Conservation (phyloP, 2,888 invertebrate species). For the Athetis lepigone region DNA sequence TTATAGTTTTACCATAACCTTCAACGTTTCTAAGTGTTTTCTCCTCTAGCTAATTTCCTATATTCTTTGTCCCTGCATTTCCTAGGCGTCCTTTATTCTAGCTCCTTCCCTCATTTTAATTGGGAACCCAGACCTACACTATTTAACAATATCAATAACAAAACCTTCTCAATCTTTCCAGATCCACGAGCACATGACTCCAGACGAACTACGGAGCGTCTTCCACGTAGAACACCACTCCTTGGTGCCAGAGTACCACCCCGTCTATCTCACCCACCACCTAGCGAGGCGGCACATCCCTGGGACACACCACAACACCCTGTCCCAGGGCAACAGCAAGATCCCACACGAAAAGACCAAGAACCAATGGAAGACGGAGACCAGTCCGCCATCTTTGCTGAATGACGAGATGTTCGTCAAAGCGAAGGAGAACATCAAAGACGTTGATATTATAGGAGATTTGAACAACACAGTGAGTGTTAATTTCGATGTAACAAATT, state of each 20-base stretch:
- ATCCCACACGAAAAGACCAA: conserved; percentile 83
- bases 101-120: no score
- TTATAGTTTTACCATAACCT: no score
- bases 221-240: conserved; percentile 96
- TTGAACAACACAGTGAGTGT: conserved; percentile 85
- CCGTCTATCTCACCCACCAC: conserved; percentile 94
- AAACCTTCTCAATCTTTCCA: conserved; percentile 88
- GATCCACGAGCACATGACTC: conserved; percentile 97
- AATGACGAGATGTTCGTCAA: conserved; percentile 87
- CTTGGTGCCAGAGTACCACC: conserved; percentile 96
- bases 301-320: conserved; percentile 76
- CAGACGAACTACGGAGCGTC: conserved; percentile 94
- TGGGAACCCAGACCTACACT: no score
- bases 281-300: conserved; percentile 83
- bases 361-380: conserved; percentile 74
- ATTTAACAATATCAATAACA: conserved; percentile 17
- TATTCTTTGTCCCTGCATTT: no score
- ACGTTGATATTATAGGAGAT: conserved; percentile 84
- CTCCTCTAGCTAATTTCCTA: no score
- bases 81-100: no score
- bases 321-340: conserved; percentile 73
- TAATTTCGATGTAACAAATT: conserved; percentile 81
- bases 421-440: conserved; percentile 81
- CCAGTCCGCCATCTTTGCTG: conserved; percentile 80
- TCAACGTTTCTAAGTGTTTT: no score